phyloP scores from a whole-genome alignment of 2,888 invertebrate genomes.

The Trilocha varians region DNA sequence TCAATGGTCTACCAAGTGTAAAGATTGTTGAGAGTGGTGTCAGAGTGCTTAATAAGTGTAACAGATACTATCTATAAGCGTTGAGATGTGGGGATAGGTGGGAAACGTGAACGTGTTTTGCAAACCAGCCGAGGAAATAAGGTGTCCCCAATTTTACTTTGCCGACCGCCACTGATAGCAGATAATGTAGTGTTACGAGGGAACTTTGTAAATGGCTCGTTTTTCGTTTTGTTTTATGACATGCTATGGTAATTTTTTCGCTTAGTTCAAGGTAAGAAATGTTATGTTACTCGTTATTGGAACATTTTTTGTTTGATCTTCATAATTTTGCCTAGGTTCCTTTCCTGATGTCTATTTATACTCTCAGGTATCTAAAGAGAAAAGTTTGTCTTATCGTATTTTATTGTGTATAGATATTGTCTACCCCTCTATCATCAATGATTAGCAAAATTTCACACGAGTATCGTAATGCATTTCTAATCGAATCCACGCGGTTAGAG shows the following conservation, averaged over 20 bases:
- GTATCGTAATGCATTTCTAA: conserved; percentile 50
- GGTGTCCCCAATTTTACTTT: conserved; percentile 68
- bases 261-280: background rate
- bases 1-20: conserved; percentile 29
- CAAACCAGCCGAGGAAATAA: conserved; percentile 68
- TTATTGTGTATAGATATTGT: too few species aligned
- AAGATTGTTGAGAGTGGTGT: conserved; percentile 11
- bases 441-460: conserved; percentile 51
- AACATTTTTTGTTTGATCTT: conserved; percentile 1
- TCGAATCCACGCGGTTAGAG: conserved; percentile 63
- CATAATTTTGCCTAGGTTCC: conserved; percentile 3
- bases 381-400: too few species aligned
- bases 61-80: conserved; percentile 70
- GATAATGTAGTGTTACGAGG: conserved; percentile 57
- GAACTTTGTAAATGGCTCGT: conserved; percentile 45
- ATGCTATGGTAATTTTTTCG: conserved; percentile 9
- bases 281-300: background rate
- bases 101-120: conserved; percentile 71
- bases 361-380: too few species aligned
- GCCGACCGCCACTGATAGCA: conserved; percentile 61
- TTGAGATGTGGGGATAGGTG: conserved; percentile 71
- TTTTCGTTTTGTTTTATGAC: conserved; percentile 37
- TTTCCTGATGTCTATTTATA: conserved; percentile 3
- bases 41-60: conserved; percentile 46
- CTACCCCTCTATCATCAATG: too few species aligned